Evolutionary conservation across 2,888 invertebrate genomes (phyloP).

Genomic region (Amphipoea oculea): DNA sequence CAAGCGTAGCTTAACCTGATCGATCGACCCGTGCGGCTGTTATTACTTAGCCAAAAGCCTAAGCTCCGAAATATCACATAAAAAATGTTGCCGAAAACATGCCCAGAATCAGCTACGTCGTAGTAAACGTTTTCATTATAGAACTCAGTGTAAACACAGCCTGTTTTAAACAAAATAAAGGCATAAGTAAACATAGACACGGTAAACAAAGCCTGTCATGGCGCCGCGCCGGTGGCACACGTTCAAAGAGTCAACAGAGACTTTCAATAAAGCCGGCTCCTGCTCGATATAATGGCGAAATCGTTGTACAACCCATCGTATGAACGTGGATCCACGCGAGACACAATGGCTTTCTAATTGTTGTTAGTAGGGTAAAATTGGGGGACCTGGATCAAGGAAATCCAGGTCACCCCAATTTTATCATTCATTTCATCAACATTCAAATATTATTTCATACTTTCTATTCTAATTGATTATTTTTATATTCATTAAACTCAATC

Average conservation of each 20-base stretch:
- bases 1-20: too few relatives aligned
- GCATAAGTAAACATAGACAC: conserved; percentile 33
- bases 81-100: background rate
- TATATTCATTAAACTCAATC: too few relatives aligned
- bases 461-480: too few relatives aligned
- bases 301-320: background rate
- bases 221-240: background rate
- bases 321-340: too few relatives aligned
- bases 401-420: too few relatives aligned
- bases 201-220: conserved; percentile 25
- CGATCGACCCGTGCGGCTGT: too few relatives aligned
- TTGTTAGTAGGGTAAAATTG: too few relatives aligned
- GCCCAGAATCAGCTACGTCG: background rate
- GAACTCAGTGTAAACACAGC: conserved; percentile 15
- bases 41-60: too few relatives aligned
- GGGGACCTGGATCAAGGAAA: too few relatives aligned
- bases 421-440: too few relatives aligned
- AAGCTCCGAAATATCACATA: background rate
- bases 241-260: conserved; percentile 9
- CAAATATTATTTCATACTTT: too few relatives aligned
- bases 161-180: conserved; percentile 27
- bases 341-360: too few relatives aligned
- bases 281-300: background rate
- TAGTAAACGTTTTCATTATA: conserved; percentile 7
- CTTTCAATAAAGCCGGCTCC: conserved; percentile 20